Base-by-base conservation (phyloP, 2,113 vertebrate species). In the Salvelinus namaycush region DNA sequence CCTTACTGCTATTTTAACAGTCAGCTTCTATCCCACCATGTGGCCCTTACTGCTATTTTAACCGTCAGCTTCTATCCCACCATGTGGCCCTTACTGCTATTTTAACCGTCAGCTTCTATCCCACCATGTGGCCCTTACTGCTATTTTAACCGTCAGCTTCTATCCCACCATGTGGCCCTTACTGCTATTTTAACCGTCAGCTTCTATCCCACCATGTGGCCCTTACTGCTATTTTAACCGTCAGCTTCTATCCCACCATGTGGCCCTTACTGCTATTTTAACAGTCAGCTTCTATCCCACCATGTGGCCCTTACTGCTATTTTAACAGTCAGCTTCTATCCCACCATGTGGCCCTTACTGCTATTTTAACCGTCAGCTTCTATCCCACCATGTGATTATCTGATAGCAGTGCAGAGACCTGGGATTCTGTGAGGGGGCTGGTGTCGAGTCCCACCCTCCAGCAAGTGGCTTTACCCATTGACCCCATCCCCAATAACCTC, bases 371-470 rank as follows among this genome's bases (percentile, higher is more conserved):
- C 0, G 3, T 29, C 29, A 34, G 34, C 34, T 34, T 7, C 34
- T 34, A 34, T 34, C 34, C 31, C 73, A 48, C 72, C 77, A 65
- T 80, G 87, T 83, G 84, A 67, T 64, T 60, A 72, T 62, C 70
- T 76, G 68, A 74, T 68, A 70, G 75, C 51, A 75, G 83, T 68
- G 84, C 84, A 86, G 84, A 54, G 76, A 88, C 87, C 86, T 90
- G 83, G 84, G 84, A 74, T 81, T 76, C n/a, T 81, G 76, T 72
- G 76, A 74, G 77, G 83, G 60, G 76, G 54, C 80, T 62, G 77
- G 88, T 91, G 87, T 92, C 87, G 70, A 76, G 87, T 90, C 87
- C 84, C 83, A 83, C 84, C 90, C 91, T 88, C 82, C 84, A 91
- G 90, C 91, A 86, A 87, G 73, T 75, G 80, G 81, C 77, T 86